Conservation (phyloP, 2,888 invertebrate genomes). For the Cordilura impudica region DNA sequence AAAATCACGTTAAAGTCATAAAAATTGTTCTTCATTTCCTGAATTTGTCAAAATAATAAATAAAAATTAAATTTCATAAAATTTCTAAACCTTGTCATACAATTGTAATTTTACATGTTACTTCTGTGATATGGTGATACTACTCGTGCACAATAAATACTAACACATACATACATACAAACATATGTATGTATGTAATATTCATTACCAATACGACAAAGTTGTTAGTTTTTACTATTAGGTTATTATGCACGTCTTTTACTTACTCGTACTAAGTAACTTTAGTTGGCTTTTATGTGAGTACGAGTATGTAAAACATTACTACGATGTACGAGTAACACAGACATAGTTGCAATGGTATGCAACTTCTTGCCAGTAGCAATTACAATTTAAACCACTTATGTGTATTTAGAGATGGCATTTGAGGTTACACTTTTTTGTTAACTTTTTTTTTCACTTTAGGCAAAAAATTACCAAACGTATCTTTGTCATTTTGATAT, state of each 20-base stretch:
- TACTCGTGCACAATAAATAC: neutral
- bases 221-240: neutral
- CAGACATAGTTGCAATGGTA: neutral
- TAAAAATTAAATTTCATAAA: neutral
- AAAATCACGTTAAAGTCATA: conserved; percentile 55
- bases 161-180: too few species aligned
- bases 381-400: conserved; percentile 25
- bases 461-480: too few species aligned
- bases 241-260: neutral
- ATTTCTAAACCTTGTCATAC: neutral
- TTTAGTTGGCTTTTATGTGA: too few species aligned
- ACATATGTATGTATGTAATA: neutral
- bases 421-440: neutral
- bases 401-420: neutral
- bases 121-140: neutral
- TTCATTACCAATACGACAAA: neutral
- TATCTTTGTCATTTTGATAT: too few species aligned
- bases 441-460: too few species aligned
- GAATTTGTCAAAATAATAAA: conserved; percentile 39
- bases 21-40: conserved; percentile 59
- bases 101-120: neutral
- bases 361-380: conserved; percentile 4
- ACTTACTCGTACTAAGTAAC: neutral
- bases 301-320: neutral
- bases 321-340: too few species aligned